A percentile compares a stretch with the other conserved stretches of the same genome.
Evolutionary conservation across 2,888 invertebrate genomes (phyloP).

Genomic region (Desoria tigrina): DNA sequence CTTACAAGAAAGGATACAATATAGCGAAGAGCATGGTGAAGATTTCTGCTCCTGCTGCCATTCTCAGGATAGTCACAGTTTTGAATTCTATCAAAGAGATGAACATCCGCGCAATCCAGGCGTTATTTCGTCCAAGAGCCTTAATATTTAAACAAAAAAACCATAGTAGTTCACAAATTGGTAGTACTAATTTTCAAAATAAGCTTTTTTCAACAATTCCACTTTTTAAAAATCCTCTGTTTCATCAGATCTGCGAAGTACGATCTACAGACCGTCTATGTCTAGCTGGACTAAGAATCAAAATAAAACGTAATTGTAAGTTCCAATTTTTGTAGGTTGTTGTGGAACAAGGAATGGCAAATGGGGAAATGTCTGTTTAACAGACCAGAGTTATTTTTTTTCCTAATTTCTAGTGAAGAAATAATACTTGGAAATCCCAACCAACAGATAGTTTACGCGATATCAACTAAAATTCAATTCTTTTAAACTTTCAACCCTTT

Average conservation of each 20-base stretch:
- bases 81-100: slow-evolving; percentile 88
- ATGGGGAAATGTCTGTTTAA: no score
- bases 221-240: background rate
- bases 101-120: slow-evolving; percentile 82
- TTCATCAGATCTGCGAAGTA: background rate
- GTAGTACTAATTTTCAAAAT: background rate
- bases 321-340: no score
- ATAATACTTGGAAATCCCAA: no score
- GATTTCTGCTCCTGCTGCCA: slow-evolving; percentile 91
- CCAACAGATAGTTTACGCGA: no score
- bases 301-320: no score
- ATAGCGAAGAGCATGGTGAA: slow-evolving; percentile 63
- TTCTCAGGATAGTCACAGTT: slow-evolving; percentile 82
- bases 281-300: no score
- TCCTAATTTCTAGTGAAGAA: no score
- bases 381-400: no score
- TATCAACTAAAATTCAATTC: no score
- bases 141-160: slow-evolving; percentile 57
- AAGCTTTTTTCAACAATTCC: background rate
- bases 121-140: slow-evolving; percentile 87
- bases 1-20: slow-evolving; percentile 75
- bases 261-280: background rate
- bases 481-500: no score
- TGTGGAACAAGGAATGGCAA: no score
- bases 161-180: slow-evolving; percentile 13